These are phyloP conservation scores for Buphagus erythrorhynchus DNA, from an alignment of 2,797 vertebrate species.

Conservation along the genomic window DNA sequence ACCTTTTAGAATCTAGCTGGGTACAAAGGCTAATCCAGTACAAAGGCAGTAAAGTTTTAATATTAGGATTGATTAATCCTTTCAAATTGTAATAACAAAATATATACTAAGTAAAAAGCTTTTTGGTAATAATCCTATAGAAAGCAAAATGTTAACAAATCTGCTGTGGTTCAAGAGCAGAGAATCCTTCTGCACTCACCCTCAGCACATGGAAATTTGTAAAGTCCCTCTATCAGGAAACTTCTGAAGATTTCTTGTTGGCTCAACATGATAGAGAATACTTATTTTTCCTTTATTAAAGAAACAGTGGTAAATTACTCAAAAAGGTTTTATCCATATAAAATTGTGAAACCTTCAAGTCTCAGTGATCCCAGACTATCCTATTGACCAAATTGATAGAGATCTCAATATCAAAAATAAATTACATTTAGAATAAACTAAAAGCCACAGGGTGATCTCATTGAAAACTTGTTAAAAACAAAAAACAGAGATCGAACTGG, in stretches of 20 bases:
- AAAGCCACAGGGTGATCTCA: background rate
- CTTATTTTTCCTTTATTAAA: background rate
- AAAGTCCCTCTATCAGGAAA: background rate
- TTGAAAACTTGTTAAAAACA: background rate
- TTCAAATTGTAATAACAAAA: background rate
- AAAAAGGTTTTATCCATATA: background rate
- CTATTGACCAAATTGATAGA: background rate
- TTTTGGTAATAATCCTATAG: background rate
- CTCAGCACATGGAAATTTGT: background rate
- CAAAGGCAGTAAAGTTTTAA: background rate
- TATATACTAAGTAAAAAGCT: background rate
- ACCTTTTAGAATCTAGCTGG: background rate
- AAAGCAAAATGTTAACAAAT: background rate
- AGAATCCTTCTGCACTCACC: background rate
- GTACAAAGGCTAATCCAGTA: background rate
- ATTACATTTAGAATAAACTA: background rate
- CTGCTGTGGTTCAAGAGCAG: background rate
- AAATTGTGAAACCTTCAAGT: background rate
- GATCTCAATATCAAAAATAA: background rate
- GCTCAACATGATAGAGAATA: background rate
- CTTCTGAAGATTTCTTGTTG: background rate
- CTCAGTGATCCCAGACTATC: background rate
- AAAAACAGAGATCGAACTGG: background rate
- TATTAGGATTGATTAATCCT: background rate
- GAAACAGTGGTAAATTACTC: background rate